Percentiles rank a stretch among this genome's conserved stretches.
Conservation (phyloP, 2,888 invertebrate species). For the Ceramica pisi region DNA sequence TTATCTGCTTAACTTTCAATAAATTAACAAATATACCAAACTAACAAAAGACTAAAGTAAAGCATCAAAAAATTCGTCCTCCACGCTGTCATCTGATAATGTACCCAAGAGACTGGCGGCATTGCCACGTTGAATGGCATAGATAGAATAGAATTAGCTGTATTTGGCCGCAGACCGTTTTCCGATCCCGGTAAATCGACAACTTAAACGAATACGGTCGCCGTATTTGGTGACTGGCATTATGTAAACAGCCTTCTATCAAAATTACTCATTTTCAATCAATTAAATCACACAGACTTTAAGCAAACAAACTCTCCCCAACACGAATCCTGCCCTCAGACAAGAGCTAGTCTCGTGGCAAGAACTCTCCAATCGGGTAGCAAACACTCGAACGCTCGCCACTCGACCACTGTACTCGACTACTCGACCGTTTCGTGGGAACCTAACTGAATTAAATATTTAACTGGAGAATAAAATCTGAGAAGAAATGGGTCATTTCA, state of each 20-base stretch:
- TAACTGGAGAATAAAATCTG: slow-evolving; percentile 41
- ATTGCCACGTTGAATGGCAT: too few relatives aligned
- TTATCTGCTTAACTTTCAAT: too few relatives aligned
- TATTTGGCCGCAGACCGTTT: neutral
- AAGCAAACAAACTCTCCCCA: neutral
- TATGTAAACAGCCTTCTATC: too few relatives aligned
- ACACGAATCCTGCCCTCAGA: slow-evolving; percentile 24
- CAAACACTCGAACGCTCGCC: slow-evolving; percentile 42
- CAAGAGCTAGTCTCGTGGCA: slow-evolving; percentile 22
- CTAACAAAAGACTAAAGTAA: too few relatives aligned
- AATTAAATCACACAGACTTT: neutral
- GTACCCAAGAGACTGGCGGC: too few relatives aligned
- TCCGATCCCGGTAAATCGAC: too few relatives aligned
- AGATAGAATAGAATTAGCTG: too few relatives aligned
- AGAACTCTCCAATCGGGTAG: slow-evolving; percentile 34
- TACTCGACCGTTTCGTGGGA: slow-evolving; percentile 28
- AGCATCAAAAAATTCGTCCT: too few relatives aligned
- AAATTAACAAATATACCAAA: too few relatives aligned
- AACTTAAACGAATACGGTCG: too few relatives aligned
- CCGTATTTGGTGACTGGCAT: too few relatives aligned
- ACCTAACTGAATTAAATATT: slow-evolving; percentile 55
- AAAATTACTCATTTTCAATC: neutral
- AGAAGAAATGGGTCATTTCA: slow-evolving; percentile 33
- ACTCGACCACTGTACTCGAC: slow-evolving; percentile 36
- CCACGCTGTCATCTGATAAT: too few relatives aligned